Evolutionary conservation across 2,797 vertebrate genomes (phyloP), one percentile per base, ranked within the genome.

Genomic region (Ambastaia sidthimunki): DNA sequence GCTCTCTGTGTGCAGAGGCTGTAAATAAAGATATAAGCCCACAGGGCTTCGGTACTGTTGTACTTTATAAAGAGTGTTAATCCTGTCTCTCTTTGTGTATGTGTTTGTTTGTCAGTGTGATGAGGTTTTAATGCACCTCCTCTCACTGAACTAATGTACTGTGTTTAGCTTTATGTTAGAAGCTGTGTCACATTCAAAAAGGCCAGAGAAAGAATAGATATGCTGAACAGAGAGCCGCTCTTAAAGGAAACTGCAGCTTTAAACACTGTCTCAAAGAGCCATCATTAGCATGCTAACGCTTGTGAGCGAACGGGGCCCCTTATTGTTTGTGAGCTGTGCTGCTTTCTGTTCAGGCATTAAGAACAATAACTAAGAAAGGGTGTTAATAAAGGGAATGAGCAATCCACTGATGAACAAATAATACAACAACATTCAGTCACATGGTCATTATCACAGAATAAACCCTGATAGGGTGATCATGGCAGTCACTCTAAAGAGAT

Each of bases 11-110:
- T 86, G 86, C 87, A 88, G 86, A 88, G 86, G 81, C 73, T 84
- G 88, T 87, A 86, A 90, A 89, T 2, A 41, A 82, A 85, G 83
- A 74, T 69, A 70, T 55, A 82, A 68, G 76, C 80, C 83, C 75
- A 37, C 68, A 80, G 89, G 86, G 84, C 84, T 41, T 84, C 81
- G 79, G 23, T 80, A 89, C 90, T 90, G 84, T 87, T 79, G 73
- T 87, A 62, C 81, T 82, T 86, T 71, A 88, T 89, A 90, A 89
- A 85, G 89, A 78, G 78, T 41, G 80, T 59, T 93, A 93, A 93
- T 93, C 90, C 92, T 60, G 37, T 76, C 12, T 60, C 63, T 47
- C 57, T 77, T 16, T 71, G 62, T 82, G 31, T 72, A 34, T 75
- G 67, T 78, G 59, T 70, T 60, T 69, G 67, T 67, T 54, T 78